Base-by-base conservation (phyloP, 2,888 invertebrate species). In the Trichacis sp. region DNA sequence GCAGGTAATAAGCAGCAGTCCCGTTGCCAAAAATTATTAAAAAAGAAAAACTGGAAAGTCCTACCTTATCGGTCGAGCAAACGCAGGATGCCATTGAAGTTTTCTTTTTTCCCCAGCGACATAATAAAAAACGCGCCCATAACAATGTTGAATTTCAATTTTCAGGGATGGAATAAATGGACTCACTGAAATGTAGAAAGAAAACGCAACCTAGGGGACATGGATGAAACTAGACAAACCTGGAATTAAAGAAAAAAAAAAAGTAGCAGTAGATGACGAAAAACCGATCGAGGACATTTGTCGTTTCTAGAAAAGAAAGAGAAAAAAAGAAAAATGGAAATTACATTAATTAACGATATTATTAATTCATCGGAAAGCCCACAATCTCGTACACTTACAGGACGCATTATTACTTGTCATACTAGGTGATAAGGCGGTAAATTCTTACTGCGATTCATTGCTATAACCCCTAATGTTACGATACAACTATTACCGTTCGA, bases 131-230 rank as follows among this genome's bases (percentile, higher is more conserved):
- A n/a, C n/a, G n/a, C n/a, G n/a, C n/a, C n/a, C n/a, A n/a, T n/a
- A n/a, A n/a, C 6, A 33, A 8, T 24, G 24, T 24, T 24, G 8
- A 11, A 2, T 14, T 48, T 77, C 77, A 63, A 71, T 67, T 81
- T 83, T 57, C 78, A 88, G 87, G 87, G 87, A 71, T 88, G 88
- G 88, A 85, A 84, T 75, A 87, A 88, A 78, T 88, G 88, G 88
- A 86, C 85, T 58, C 82, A 83, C 64, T 83, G 64, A 45, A 6
- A 46, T 24, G 55, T 62, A 63, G 59, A 55, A 58, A 46, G 63
- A 38, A 64, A 62, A 69, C 64, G 70, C 67, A 62, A 62, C 51
- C 55, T 63, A 66, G 54, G 66, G 8, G 69, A 72, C 62, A 58
- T 68, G 74, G 65, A 74, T 68, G 68, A 74, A 49, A 69, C 59